Base-by-base conservation (phyloP, 2,113 vertebrate species). In the Nothobranchius furzeri region DNA sequence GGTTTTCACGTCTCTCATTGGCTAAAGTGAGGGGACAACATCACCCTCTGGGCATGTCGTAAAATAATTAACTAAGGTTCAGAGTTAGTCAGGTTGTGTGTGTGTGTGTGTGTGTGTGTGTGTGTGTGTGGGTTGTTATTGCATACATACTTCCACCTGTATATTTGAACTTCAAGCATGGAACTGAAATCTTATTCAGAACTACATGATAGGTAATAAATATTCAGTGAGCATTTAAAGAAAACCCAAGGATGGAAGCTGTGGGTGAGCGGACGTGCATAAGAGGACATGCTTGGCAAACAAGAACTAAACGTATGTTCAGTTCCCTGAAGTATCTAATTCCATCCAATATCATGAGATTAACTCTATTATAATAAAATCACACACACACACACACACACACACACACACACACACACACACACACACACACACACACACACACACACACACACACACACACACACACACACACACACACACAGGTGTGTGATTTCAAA, bases 31-130 rank as follows among this genome's bases (percentile, higher is more conserved):
- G 61, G 76, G 84, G 83, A 83, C 86, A 85, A 84, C 77, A 66
- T 36, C 60, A 62, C 86, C 90, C 87, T 76, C 47, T 67, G 86
- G 87, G 81, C 69, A 84, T 81, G 77, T 83, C 76, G 86, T 82
- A 89, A 88, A 89, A 86, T 88, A 59, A 88, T 89, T 87, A 90
- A 90, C 88, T 87, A 85, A 90, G 86, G 76, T 84, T 83, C 73
- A 70, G 67, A 78, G 79, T 78, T 71, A 76, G 79, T 80, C 72
- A 73, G 79, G 79, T 72, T 35, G 62, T 57, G 71, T 50, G 67
- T 63, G 64, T 54, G 45, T 48, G 60, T 74, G 71, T 65, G 64
- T 20, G 20, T 48, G 60, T 74, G 71, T 65, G 64, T 20, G 20
- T 63, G 64, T 54, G 45, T 48, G 64, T 74, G 71, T 65, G 64